Evolutionary conservation across 2,113 vertebrate species (phyloP).

Genomic region (Gadus chalcogrammus): DNA sequence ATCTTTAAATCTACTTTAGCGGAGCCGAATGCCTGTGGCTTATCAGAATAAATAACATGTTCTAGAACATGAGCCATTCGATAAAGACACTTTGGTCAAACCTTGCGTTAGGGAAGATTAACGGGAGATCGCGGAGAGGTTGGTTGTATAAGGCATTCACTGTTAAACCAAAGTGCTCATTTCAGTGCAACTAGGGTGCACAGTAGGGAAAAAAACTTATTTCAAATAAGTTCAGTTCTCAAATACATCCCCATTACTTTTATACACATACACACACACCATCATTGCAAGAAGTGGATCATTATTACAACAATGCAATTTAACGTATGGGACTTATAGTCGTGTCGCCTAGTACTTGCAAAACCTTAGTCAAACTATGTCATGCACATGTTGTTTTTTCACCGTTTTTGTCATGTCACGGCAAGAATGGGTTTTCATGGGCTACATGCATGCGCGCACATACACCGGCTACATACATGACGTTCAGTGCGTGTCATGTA

Average conservation of each 20-base stretch:
- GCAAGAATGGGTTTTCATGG: slow-evolving; percentile 7
- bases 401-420: slow-evolving; percentile 49
- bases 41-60: slow-evolving; percentile 28
- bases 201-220: too few species aligned
- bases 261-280: too few species aligned
- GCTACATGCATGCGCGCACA: slow-evolving; percentile 50
- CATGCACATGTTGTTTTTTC: slow-evolving; percentile 12
- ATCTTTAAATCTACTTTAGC: slow-evolving; percentile 52
- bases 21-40: slow-evolving; percentile 42
- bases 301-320: not conserved
- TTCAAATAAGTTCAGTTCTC: too few species aligned
- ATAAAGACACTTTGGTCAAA: slow-evolving; percentile 23
- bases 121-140: slow-evolving; percentile 1
- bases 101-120: not conserved
- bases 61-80: slow-evolving; percentile 46
- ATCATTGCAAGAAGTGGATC: not conserved
- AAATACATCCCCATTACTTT: too few species aligned
- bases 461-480: slow-evolving; percentile 68
- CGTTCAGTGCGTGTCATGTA: slow-evolving; percentile 58
- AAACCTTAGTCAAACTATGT: slow-evolving; percentile 1
- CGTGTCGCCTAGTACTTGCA: not conserved
- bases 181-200: too few species aligned
- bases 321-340: not conserved
- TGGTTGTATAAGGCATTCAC: not conserved
- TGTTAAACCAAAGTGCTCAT: not conserved